These are phyloP conservation scores for Agonopterix arenella DNA, from an alignment of 2,888 invertebrate species.

Conservation along the genomic window DNA sequence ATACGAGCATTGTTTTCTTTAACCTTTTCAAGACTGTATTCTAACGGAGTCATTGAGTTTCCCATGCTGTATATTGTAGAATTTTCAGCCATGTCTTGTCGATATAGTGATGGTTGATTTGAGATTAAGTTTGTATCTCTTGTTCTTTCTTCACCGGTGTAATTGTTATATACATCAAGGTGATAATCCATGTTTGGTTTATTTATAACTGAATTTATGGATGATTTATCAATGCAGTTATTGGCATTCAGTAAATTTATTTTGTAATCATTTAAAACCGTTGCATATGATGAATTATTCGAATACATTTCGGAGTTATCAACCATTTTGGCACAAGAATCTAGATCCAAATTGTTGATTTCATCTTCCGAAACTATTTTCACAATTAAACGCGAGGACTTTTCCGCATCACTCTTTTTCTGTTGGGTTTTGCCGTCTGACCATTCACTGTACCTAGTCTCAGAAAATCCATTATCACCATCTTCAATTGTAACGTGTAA, in stretches of 20 bases:
- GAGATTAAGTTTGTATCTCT: not conserved
- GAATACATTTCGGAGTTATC: constrained; percentile 14
- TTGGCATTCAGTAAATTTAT: not conserved
- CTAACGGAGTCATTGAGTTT: constrained; percentile 40
- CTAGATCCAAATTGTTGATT: constrained; percentile 44
- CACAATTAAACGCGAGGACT: constrained; percentile 51
- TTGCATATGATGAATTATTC: not conserved
- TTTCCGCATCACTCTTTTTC: constrained; percentile 39
- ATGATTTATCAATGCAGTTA: not conserved
- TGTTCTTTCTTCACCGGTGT: not conserved
- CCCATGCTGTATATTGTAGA: constrained; percentile 4
- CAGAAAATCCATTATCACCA: constrained; percentile 28
- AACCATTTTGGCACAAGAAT: constrained; percentile 47
- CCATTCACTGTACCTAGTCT: constrained; percentile 53
- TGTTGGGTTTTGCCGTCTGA: constrained; percentile 37
- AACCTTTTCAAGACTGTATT: constrained; percentile 63
- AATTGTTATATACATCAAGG: too few species aligned
- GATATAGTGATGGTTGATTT: not conserved
- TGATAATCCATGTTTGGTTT: not conserved
- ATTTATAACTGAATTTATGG: not conserved
- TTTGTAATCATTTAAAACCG: not conserved
- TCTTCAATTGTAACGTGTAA: constrained; percentile 47
- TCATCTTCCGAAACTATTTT: constrained; percentile 53
- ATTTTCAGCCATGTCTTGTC: not conserved
- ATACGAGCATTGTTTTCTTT: constrained; percentile 67